A percentile compares a stretch with the other conserved stretches of the same genome.
Evolutionary conservation across 2,113 vertebrate genomes (phyloP).

Genomic region (Prolemur simus): DNA sequence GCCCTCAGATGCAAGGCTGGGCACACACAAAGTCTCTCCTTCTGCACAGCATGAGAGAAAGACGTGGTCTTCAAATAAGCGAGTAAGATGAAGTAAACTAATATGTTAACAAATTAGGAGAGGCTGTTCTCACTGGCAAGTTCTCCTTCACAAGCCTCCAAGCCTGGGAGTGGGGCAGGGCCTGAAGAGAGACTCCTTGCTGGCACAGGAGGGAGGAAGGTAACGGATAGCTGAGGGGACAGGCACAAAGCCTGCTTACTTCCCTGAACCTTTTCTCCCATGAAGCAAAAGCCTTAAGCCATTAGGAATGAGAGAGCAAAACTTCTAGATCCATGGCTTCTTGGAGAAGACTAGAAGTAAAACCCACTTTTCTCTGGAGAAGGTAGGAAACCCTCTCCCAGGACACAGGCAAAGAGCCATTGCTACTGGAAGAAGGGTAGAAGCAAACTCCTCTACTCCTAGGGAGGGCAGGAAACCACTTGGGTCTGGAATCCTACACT

Average conservation of each 20-base stretch:
- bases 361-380: not conserved
- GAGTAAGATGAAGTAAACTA: not conserved
- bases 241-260: not conserved
- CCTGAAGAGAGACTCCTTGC: rapidly evolving
- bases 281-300: not conserved
- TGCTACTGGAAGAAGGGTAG: not conserved
- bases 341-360: not conserved
- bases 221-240: not conserved
- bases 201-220: not conserved
- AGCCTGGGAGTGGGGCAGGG: not conserved
- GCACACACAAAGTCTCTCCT: not conserved
- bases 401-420: not conserved
- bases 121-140: not conserved
- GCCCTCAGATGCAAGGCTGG: not conserved
- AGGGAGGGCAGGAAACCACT: not conserved
- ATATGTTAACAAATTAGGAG: not conserved
- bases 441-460: not conserved
- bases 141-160: not conserved
- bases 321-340: not conserved
- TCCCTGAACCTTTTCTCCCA: not conserved
- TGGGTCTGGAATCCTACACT: not conserved
- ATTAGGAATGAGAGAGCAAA: not conserved
- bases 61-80: not conserved
- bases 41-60: not conserved
- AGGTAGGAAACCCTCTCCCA: not conserved